Percentiles rank a stretch among this genome's conserved stretches.
Conservation (phyloP, 2,888 invertebrate genomes). For the Heteromyza rotundicornis region DNA sequence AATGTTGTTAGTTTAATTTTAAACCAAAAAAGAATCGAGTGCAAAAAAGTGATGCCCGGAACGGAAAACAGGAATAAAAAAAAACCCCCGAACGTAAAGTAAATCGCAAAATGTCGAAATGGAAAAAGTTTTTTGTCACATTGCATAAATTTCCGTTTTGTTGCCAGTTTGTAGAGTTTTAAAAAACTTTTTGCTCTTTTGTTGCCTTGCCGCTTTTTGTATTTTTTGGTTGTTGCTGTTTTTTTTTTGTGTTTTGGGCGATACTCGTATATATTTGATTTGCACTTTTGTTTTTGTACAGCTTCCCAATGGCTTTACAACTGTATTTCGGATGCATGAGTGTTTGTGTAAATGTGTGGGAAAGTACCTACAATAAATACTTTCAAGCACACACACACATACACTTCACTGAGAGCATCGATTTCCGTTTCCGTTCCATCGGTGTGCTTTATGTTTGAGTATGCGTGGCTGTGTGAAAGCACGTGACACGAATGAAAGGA, state of each 20-base stretch:
- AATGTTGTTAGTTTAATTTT: conserved; percentile 1
- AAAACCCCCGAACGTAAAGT: too few relatives aligned
- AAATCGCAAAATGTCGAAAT: conserved; percentile 3
- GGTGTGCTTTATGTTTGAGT: background rate
- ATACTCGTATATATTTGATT: background rate
- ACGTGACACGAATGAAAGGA: too few relatives aligned
- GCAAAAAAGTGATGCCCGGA: too few relatives aligned
- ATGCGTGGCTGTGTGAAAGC: too few relatives aligned
- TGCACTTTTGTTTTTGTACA: background rate
- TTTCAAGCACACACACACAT: background rate
- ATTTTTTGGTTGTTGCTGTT: background rate
- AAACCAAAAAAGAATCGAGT: background rate
- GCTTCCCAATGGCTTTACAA: background rate
- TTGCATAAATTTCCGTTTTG: conserved; percentile 7
- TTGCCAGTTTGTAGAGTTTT: background rate
- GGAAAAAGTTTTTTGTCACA: conserved; percentile 8
- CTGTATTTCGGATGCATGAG: background rate
- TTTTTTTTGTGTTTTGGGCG: background rate
- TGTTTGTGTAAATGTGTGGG: too few relatives aligned
- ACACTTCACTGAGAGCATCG: background rate
- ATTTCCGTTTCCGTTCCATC: conserved; percentile 3
- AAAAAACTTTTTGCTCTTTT: background rate
- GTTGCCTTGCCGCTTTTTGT: background rate
- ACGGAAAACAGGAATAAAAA: background rate
- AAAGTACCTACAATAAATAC: too few relatives aligned